Evolutionary conservation across 2,797 vertebrate species (phyloP).

Genomic region (Rhinatrema bivittatum): DNA sequence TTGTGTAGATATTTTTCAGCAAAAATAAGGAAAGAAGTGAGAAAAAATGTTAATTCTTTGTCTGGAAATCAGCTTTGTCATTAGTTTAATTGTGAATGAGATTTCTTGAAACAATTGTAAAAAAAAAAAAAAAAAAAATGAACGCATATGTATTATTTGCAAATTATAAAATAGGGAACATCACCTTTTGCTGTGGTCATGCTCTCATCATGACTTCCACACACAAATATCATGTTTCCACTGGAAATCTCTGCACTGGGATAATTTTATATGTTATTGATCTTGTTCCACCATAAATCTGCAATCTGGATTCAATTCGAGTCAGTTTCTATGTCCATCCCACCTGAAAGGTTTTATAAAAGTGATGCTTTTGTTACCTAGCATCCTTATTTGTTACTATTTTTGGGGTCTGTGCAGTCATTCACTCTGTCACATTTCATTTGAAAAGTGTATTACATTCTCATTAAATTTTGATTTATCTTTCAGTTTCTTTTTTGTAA

Average conservation of each 20-base stretch:
- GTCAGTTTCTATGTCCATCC: slow-evolving; percentile 28
- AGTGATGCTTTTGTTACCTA: slow-evolving; percentile 25
- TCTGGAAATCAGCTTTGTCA: slow-evolving; percentile 31
- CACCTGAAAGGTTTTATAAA: slow-evolving; percentile 37
- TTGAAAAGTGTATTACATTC: slow-evolving; percentile 36
- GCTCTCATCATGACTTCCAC: slow-evolving; percentile 39
- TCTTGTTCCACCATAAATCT: slow-evolving; percentile 9
- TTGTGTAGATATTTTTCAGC: slow-evolving; percentile 54
- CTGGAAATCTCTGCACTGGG: slow-evolving; percentile 29
- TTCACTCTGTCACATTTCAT: slow-evolving; percentile 25
- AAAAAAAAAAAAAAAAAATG: slow-evolving; percentile 22
- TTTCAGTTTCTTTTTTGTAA: slow-evolving; percentile 46
- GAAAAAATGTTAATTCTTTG: slow-evolving; percentile 32
- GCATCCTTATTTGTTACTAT: slow-evolving; percentile 33
- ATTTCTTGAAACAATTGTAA: slow-evolving; percentile 51
- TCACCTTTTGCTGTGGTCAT: slow-evolving; percentile 27
- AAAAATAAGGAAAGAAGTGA: slow-evolving; percentile 46
- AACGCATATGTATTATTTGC: slow-evolving; percentile 25
- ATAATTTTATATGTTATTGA: slow-evolving; percentile 29
- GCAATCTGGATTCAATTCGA: slow-evolving; percentile 4
- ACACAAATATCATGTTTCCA: slow-evolving; percentile 36
- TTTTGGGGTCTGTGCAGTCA: slow-evolving; percentile 34
- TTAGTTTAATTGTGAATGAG: slow-evolving; percentile 42
- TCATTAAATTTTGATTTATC: slow-evolving; percentile 41
- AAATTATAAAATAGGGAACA: slow-evolving; percentile 34